Evolutionary conservation across 2,888 invertebrate genomes (phyloP).

Genomic region (Elysia crispata): DNA sequence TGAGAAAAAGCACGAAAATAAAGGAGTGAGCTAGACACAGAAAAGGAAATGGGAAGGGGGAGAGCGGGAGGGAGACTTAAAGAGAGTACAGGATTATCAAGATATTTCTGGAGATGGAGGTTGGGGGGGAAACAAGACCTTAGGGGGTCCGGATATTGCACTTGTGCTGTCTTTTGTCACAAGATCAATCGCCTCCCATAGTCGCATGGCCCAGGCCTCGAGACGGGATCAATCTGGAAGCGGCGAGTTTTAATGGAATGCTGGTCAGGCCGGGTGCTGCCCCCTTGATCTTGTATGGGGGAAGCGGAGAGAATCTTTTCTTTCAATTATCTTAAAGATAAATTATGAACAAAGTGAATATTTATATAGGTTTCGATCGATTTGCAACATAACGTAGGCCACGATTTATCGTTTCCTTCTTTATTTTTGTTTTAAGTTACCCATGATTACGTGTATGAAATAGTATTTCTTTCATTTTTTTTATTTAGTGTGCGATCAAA

Average conservation of each 20-base stretch:
- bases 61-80: conserved; percentile 1
- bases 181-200: conserved; percentile 23
- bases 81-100: conserved; percentile 15
- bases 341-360: too few species aligned
- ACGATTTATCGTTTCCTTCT: too few species aligned
- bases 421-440: too few species aligned
- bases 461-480: too few species aligned
- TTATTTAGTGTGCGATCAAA: too few species aligned
- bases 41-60: not conserved
- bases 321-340: too few species aligned
- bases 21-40: too few species aligned
- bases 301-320: too few species aligned
- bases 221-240: conserved; percentile 21
- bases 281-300: too few species aligned
- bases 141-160: conserved; percentile 34
- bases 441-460: too few species aligned
- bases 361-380: too few species aligned
- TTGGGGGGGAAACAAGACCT: not conserved
- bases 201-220: not conserved
- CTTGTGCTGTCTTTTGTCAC: conserved; percentile 31
- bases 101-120: not conserved
- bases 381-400: too few species aligned
- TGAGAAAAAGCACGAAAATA: not conserved
- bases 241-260: not conserved
- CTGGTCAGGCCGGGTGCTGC: not conserved